Evolutionary conservation across 2,888 invertebrate genomes (phyloP), one percentile per base, ranked within the genome.

Genomic region (Pandemis cinnamomeana): DNA sequence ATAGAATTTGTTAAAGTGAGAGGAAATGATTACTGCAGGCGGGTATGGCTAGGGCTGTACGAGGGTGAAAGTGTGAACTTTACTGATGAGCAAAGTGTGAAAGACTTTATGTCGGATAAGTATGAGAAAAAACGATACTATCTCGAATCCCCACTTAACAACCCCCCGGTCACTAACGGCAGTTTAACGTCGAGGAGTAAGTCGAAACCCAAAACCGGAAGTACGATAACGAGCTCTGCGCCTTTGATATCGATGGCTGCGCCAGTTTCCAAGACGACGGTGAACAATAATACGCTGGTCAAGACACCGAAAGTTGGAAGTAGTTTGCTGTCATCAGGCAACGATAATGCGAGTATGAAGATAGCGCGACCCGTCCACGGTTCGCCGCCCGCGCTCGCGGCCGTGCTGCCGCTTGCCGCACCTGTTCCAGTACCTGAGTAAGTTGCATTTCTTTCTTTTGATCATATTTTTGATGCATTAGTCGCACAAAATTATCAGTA

Each of bases 11-110:
- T 99, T 80, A 97, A 96, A 93, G 95, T 95, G 78, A 96, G 97
- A 89, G 99, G 99, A 81, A 99, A 99, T 92, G 98, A 99, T 95
- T 96, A 97, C 86, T 99, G 99, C 91, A 96, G 96, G 86, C 96
- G 97, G 89, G 97, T 98, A 81, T 99, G 99, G 98, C 94, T 99
- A 82, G 99, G 98, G 8, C 94, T 98, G 68, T 97, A 97, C 94
- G 98, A 98, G 89, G 96, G 96, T 87, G 91, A 94, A 90, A 92
- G 94, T 89, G 95, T 96, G 60, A 97, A 97, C 86, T 95, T 96
- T 78, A 96, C 96, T 83, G 98, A 98, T 85, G 98, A 98, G 91
- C 97, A 98, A 90, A 96, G 97, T 89, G 97, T 99, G 84, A 97
- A 97, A 88, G 98, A 99, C 90, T 96, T 98, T 84, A 98, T 99